phyloP scores from a whole-genome alignment of 2,888 invertebrate genomes.

The Punctoribates punctum region DNA sequence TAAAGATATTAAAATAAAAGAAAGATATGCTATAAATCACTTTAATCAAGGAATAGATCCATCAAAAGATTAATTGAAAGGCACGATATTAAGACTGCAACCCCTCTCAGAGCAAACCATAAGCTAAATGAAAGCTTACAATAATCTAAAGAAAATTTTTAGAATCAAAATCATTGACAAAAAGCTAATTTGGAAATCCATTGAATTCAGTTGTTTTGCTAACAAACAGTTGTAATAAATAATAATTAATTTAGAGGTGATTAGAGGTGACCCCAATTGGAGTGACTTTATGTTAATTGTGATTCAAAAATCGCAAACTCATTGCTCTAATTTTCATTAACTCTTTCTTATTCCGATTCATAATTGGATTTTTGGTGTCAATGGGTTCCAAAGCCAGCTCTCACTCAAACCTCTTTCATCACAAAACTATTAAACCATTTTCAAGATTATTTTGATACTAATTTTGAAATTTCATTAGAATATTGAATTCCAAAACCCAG shows the following conservation, averaged over 20 bases:
- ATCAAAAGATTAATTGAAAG: too few species aligned
- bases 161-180: background rate
- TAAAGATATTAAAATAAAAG: background rate
- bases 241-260: background rate
- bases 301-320: constrained; percentile 18
- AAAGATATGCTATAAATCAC: background rate
- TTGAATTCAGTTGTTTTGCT: background rate
- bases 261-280: background rate
- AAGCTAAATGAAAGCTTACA: too few species aligned
- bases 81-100: too few species aligned
- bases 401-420: background rate
- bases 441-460: too few species aligned
- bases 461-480: too few species aligned
- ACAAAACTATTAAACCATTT: too few species aligned
- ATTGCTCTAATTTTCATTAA: constrained; percentile 32
- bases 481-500: too few species aligned
- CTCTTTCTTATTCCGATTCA: background rate
- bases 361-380: background rate
- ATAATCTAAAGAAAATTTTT: background rate
- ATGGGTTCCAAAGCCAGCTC: background rate
- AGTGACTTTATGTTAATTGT: background rate
- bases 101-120: too few species aligned
- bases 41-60: too few species aligned
- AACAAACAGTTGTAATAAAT: background rate
- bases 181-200: background rate